phyloP scores from a whole-genome alignment of 2,113 vertebrate genomes.

The human region DNA sequence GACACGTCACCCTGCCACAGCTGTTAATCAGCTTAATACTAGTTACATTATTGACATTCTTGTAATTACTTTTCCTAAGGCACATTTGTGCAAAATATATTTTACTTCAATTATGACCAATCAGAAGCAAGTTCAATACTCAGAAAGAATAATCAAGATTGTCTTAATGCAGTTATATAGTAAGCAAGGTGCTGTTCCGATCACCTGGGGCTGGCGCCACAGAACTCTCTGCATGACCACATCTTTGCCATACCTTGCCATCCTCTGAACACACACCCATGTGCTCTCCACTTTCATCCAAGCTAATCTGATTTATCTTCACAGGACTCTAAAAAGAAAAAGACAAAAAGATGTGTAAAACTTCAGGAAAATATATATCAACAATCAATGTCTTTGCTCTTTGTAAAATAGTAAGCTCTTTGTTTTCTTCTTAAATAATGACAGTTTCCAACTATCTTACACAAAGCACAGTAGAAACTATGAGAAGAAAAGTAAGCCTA shows the following conservation, averaged over 20 bases:
- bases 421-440: background rate
- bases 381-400: background rate
- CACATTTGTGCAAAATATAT: slow-evolving; percentile 84
- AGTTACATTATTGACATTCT: slow-evolving; percentile 87
- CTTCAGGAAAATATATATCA: slow-evolving; percentile 48
- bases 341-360: slow-evolving; percentile 17
- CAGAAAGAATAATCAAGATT: slow-evolving; percentile 56
- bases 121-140: slow-evolving; percentile 71
- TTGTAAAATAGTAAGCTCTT: background rate
- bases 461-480: background rate
- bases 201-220: background rate
- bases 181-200: background rate
- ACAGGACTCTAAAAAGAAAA: slow-evolving; percentile 90
- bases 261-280: slow-evolving; percentile 99
- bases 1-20: slow-evolving; percentile 82
- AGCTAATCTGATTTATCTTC: slow-evolving; percentile 99
- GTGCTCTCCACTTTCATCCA: slow-evolving; percentile 98
- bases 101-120: slow-evolving; percentile 84
- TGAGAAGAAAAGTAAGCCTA: background rate
- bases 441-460: background rate
- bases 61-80: slow-evolving; percentile 87
- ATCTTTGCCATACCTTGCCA: slow-evolving; percentile 90
- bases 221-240: accelerated
- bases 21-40: slow-evolving; percentile 89
- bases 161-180: slow-evolving; percentile 18